A percentile compares a stretch with the other conserved stretches of the same genome.
Conservation (phyloP, 35 echinoderm and acorn worm genomes). For the Lytechinus pictus region DNA sequence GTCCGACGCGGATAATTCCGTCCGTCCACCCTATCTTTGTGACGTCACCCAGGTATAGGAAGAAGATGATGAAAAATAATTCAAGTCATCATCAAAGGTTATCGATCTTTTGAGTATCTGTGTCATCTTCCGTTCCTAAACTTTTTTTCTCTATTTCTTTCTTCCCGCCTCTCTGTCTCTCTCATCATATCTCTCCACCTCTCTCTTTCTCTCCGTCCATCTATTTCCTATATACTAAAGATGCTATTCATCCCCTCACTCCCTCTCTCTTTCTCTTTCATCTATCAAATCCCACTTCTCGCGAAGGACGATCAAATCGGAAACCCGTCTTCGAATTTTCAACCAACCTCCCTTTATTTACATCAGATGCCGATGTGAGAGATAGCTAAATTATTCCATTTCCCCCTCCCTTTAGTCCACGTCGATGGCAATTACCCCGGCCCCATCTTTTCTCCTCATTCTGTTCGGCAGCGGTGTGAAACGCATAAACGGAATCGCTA, state of each 20-base stretch:
- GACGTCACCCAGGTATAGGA: neutral
- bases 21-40: neutral
- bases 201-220: too few relatives aligned
- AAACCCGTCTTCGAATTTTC: neutral
- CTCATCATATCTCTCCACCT: too few relatives aligned
- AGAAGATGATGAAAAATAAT: neutral
- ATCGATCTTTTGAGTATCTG: slow-evolving; percentile 3
- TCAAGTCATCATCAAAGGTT: slow-evolving; percentile 8
- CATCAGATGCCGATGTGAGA: slow-evolving; percentile 16
- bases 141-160: neutral
- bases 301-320: slow-evolving; percentile 41
- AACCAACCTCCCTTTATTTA: slow-evolving; percentile 33
- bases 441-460: neutral
- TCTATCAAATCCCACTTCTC: slow-evolving; percentile 12
- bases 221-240: too few relatives aligned
- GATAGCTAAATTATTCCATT: slow-evolving; percentile 51
- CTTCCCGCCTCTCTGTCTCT: neutral
- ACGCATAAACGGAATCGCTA: slow-evolving; percentile 40
- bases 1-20: neutral
- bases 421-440: slow-evolving; percentile 6
- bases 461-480: neutral
- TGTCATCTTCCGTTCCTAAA: slow-evolving; percentile 29
- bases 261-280: neutral
- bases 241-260: too few relatives aligned
- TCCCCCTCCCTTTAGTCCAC: neutral